These are phyloP conservation scores for Falco columbarius DNA, from an alignment of 2,797 vertebrate genomes.

Conservation along the genomic window DNA sequence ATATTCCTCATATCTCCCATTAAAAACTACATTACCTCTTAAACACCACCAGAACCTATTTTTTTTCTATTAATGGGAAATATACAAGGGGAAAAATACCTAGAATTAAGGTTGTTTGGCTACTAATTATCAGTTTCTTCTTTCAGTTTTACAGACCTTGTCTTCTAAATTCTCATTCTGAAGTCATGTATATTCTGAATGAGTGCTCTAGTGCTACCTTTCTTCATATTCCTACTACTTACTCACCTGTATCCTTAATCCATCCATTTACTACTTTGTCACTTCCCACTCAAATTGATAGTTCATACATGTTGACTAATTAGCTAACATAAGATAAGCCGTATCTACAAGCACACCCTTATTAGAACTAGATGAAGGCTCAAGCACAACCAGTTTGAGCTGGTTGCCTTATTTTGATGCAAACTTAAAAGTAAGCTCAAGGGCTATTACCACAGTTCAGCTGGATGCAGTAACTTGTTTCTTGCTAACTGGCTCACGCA, in stretches of 20 bases:
- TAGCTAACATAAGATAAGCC: neutral
- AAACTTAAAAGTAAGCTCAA: neutral
- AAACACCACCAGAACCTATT: neutral
- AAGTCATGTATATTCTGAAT: neutral
- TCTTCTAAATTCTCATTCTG: neutral
- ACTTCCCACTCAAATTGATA: constrained; percentile 44
- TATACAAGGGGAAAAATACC: neutral
- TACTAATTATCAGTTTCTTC: neutral
- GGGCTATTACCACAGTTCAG: neutral
- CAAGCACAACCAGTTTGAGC: neutral
- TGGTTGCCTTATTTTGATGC: neutral
- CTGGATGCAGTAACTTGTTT: neutral
- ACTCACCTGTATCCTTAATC: neutral
- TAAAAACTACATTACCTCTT: neutral
- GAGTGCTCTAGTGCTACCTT: neutral
- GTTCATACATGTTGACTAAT: neutral
- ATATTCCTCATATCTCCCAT: neutral
- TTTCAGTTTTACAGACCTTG: neutral
- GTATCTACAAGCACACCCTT: neutral
- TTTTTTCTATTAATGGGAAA: neutral
- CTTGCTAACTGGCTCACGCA: neutral
- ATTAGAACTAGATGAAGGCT: neutral
- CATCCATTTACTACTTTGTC: neutral
- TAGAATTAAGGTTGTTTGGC: neutral
- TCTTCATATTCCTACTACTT: neutral